Evolutionary conservation across 1,140 invertebrate species (phyloP).

Genomic region (Drosophila sucinea): DNA sequence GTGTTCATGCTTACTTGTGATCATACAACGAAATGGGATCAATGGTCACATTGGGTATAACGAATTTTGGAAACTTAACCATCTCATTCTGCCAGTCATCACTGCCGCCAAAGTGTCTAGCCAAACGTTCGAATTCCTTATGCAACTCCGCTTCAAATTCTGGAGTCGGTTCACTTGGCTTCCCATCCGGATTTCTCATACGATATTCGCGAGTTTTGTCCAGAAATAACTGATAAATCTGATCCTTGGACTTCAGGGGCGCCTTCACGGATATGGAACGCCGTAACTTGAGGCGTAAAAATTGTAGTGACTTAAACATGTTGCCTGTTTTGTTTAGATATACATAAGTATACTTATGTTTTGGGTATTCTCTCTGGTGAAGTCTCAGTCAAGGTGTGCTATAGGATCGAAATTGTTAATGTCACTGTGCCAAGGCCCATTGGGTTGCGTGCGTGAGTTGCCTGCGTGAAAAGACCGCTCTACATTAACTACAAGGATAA

Average conservation of each 20-base stretch:
- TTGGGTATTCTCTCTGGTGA: neutral
- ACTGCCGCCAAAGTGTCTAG: conserved; percentile 25
- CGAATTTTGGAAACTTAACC: conserved; percentile 36
- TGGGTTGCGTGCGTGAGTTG: conserved; percentile 48
- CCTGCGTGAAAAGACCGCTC: conserved; percentile 47
- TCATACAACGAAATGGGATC: conserved; percentile 36
- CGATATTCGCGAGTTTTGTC: conserved; percentile 41
- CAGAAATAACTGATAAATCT: conserved; percentile 26
- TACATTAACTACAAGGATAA: conserved; percentile 78
- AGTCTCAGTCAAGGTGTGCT: neutral
- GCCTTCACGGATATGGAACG: neutral
- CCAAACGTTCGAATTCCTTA: conserved; percentile 10
- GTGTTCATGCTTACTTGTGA: neutral
- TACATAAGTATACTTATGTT: neutral
- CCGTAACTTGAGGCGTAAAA: no score
- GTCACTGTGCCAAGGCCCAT: conserved; percentile 35
- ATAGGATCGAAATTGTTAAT: conserved; percentile 2
- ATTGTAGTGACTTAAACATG: neutral
- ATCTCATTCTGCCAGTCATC: conserved; percentile 23
- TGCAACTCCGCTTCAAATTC: conserved; percentile 32
- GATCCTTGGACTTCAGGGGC: conserved; percentile 18
- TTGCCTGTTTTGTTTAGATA: neutral
- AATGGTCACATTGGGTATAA: conserved; percentile 21
- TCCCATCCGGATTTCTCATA: conserved; percentile 34
- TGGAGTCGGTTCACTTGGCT: conserved; percentile 30